Conservation (phyloP, 37 sponge, comb jelly and placozoan genomes). For the Bolinopsis microptera region DNA sequence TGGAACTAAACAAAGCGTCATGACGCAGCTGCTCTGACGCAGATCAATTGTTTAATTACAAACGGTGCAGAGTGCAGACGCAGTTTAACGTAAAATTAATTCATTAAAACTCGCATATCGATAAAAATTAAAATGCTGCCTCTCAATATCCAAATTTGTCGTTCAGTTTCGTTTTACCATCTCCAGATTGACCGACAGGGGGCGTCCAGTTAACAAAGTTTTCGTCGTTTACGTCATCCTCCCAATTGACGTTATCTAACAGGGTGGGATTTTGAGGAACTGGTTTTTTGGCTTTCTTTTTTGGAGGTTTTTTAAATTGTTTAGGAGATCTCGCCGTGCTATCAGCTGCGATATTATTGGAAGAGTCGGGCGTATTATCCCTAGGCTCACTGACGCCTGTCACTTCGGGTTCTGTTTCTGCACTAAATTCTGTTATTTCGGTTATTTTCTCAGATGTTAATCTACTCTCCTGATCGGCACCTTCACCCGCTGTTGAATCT, state of each 20-base stretch:
- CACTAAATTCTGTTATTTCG: not conserved
- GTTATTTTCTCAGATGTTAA: not conserved
- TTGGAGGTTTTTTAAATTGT: not conserved
- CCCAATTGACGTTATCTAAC: not conserved
- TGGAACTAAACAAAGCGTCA: too few species aligned
- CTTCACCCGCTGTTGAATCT: not conserved
- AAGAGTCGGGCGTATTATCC: not conserved
- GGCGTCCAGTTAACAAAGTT: conserved; percentile 66
- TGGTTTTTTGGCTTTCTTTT: not conserved
- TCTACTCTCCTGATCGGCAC: not conserved
- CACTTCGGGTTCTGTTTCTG: not conserved
- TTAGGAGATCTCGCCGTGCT: not conserved
- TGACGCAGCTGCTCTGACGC: too few species aligned
- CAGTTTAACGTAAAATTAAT: too few species aligned
- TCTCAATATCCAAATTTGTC: conserved; percentile 66
- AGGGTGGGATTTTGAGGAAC: not conserved
- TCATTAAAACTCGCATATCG: too few species aligned
- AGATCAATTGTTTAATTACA: too few species aligned
- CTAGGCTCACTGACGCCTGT: not conserved
- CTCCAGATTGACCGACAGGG: conserved; percentile 63
- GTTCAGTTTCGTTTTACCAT: conserved; percentile 67
- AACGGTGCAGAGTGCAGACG: too few species aligned
- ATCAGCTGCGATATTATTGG: not conserved
- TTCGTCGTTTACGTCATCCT: not conserved
- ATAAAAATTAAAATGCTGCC: not conserved